Evolutionary conservation across 2,113 vertebrate species (phyloP).

Genomic region (Sminthopsis crassicaudata): DNA sequence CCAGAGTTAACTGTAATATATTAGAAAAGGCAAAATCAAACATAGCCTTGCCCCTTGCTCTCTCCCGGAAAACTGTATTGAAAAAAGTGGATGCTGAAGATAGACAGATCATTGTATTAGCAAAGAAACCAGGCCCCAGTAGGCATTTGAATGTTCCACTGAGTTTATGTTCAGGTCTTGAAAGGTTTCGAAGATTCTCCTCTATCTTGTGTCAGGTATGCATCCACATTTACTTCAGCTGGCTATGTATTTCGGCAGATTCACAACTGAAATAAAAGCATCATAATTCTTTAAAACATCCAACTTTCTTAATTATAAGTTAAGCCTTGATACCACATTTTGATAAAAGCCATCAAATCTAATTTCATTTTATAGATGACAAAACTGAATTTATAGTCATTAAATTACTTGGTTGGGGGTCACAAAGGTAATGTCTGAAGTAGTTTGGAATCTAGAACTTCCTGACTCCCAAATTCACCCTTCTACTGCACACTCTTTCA

Average conservation of each 20-base stretch:
- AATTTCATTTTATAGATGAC: background rate
- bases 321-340: background rate
- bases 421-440: background rate
- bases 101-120: background rate
- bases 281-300: background rate
- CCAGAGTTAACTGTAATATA: constrained; percentile 15
- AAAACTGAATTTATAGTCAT: background rate
- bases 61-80: constrained; percentile 8
- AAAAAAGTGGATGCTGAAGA: background rate
- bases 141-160: background rate
- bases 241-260: background rate
- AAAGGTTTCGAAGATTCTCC: background rate
- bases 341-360: background rate
- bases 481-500: background rate
- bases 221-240: background rate
- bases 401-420: background rate
- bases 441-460: background rate
- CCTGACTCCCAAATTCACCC: background rate
- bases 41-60: constrained; percentile 20
- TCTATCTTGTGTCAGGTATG: background rate
- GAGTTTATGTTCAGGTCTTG: background rate
- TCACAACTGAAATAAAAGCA: background rate
- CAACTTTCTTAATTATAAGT: background rate
- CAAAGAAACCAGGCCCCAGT: background rate
- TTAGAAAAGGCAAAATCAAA: constrained; percentile 39